Base-by-base conservation (phyloP, 2,797 vertebrate genomes). In the Neosilurus hyrtlii region DNA sequence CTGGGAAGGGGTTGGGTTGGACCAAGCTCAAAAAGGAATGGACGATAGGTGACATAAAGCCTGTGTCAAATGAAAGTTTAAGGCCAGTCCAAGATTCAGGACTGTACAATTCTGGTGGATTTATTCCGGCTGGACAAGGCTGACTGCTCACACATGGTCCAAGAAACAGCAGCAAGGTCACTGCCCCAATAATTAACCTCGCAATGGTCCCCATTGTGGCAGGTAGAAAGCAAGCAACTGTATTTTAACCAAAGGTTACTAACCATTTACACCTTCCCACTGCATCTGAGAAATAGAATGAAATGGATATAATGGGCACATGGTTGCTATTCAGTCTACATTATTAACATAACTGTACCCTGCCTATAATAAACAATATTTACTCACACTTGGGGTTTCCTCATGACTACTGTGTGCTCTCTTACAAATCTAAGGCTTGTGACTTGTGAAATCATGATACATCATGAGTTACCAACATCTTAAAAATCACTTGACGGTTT, bases 1-100 rank as follows among this genome's bases (percentile, higher is more conserved):
- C 0, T 20, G 96, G 96, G 87, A 97, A 94, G 0, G 86, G 20
- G 0, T 93, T 93, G 26, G 95, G 94, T 91, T 97, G 96, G 74
- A 97, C 93, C 4, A 94, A 88, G 82, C 80, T 57, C 79, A 97
- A 92, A 89, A 97, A 98, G 35, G 92, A 94, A 0, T 93, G 92
- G 22, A 94, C 94, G 82, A 95, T 89, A 16, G 74, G 9, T 22
- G 90, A 83, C 88, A 96, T 86, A 57, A 94, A 94, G 3, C 83
- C 82, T 71, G 54, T 83, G 6, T 86, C 79, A 18, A 1, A 6
- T 0, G 90, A 88, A 0, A 65, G 80, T 51, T 22, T 10, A 0
- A 22, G 83, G 0, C 54, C 66, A 0, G 83, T 35, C 15, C 85
- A 22, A 1, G 95, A 95, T 0, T 3, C 0, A 0, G 93, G 90